Evolutionary conservation across 2,113 vertebrate species (phyloP).

Genomic region (Oriolus oriolus): DNA sequence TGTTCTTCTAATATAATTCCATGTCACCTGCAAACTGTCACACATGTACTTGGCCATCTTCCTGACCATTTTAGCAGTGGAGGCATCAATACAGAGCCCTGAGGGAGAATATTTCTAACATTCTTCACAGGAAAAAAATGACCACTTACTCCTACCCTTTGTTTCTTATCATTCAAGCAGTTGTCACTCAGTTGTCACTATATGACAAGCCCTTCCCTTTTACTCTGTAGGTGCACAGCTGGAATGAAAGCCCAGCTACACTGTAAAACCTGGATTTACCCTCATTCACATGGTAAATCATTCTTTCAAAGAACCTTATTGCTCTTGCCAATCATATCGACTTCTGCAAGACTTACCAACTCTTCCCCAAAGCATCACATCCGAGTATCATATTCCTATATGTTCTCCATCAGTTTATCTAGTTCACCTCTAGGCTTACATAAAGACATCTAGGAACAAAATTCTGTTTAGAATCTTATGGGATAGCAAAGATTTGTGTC

Average conservation of each 20-base stretch:
- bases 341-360: background rate
- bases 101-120: background rate
- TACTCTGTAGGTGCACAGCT: background rate
- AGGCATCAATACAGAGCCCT: background rate
- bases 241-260: background rate
- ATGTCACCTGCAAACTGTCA: background rate
- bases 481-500: background rate
- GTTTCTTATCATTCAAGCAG: background rate
- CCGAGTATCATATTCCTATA: background rate
- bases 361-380: background rate
- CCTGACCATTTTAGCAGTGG: background rate
- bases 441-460: background rate
- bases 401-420: background rate
- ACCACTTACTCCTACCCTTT: background rate
- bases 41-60: background rate
- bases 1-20: background rate
- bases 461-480: background rate
- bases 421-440: too few relatives aligned
- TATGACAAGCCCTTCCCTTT: background rate
- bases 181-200: background rate
- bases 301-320: background rate
- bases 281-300: background rate
- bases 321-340: background rate
- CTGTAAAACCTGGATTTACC: background rate
- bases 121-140: background rate